Evolutionary conservation across 2,797 vertebrate genomes (phyloP).

Genomic region (Caiman crocodilus): DNA sequence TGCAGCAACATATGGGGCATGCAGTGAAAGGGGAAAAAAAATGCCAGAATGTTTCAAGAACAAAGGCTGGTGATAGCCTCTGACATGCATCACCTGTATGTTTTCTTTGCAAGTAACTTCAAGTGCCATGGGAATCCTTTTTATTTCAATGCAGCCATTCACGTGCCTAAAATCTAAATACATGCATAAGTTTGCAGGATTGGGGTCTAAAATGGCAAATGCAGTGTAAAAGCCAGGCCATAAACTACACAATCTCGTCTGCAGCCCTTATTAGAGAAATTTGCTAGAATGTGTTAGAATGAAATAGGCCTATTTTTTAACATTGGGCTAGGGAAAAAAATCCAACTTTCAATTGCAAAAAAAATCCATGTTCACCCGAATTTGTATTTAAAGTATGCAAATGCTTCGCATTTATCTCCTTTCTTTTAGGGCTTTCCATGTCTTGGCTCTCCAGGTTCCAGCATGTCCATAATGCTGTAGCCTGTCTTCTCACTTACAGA

Average conservation of each 20-base stretch:
- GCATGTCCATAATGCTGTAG: neutral
- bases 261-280: neutral
- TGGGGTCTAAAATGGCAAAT: neutral
- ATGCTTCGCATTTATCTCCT: neutral
- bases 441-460: neutral
- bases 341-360: neutral
- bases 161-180: neutral
- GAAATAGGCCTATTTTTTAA: neutral
- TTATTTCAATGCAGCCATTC: neutral
- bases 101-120: neutral
- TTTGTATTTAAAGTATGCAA: neutral
- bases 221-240: neutral
- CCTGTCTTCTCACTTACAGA: neutral
- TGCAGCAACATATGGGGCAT: neutral
- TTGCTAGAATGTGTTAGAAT: neutral
- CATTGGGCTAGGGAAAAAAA: neutral
- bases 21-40: neutral
- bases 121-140: neutral
- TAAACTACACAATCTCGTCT: neutral
- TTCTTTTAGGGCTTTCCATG: neutral
- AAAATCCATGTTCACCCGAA: neutral
- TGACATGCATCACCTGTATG: rapidly evolving
- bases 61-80: neutral
- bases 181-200: neutral
- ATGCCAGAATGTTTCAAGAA: rapidly evolving